Evolutionary conservation across 23 tunicate species (phyloP), one percentile per base, ranked within the genome.

Genomic region (Oikopleura dioica): DNA sequence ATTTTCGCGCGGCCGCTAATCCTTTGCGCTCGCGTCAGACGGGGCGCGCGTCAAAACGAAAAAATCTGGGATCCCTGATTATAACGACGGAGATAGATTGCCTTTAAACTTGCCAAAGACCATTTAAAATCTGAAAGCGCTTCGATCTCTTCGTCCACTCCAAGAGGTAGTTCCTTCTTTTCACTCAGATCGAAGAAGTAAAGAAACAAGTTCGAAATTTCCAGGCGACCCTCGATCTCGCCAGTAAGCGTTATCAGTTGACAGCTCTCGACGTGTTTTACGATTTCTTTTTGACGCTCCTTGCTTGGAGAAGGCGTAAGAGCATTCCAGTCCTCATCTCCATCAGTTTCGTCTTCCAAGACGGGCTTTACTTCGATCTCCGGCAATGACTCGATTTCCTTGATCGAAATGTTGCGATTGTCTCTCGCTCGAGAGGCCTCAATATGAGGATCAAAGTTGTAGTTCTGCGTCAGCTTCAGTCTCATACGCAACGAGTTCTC

Each of bases 301-400:
- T 44, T 44, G 16, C 16, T 16, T 9, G 55, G 55, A 16, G 9
- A 9, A 9, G 55, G 55, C 55, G 87, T 82, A 0, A 91, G 77
- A 68, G 88, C 80, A 76, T 77, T 91, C 97, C 97, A 91, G 63
- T 91, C 97, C 37, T 91, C 97, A 78, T 91, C 97, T 16, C 97
- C 97, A 9, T 84, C 83, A 37, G 75, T 75, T 77, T 91, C 97
- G 76, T 91, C 97, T 72, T 91, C 97, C 29, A 9, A 34, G 31
- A 32, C 36, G 58, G 51, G 55, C 16, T 44, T 44, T 16, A 44
- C 55, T 16, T 44, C 55, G 16, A 44, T 44, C 16, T 44, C 55
- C 9, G 55, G 55, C 55, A 44, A 9, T 44, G 0, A 32, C 12
- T 33, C 33, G 0, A 0, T 12, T 76, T 16, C 9, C 59, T 76